Percentiles rank a stretch among this genome's conserved stretches.
Conservation (phyloP, 2,888 invertebrate species). For the Teleiodes luculella region DNA sequence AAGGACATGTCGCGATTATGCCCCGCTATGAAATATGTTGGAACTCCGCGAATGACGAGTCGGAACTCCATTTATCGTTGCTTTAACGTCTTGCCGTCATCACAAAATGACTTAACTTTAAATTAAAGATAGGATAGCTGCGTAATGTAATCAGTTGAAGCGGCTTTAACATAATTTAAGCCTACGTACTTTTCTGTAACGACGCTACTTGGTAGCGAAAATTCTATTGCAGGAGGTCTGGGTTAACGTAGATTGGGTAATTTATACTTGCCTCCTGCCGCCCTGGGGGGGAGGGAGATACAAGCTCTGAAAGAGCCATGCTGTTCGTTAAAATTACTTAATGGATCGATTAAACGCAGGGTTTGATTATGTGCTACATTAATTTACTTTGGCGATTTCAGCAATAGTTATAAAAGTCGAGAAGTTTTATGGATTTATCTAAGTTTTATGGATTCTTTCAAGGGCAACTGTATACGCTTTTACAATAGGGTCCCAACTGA, state of each 20-base stretch:
- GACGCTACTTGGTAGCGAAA: conserved; percentile 61
- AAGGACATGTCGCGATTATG: conserved; percentile 58
- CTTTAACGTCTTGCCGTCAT: conserved; percentile 19
- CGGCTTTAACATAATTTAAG: conserved; percentile 57
- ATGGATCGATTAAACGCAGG: conserved; percentile 65
- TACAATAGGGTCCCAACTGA: too few species aligned
- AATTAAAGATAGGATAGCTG: conserved; percentile 5
- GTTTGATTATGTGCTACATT: conserved; percentile 57
- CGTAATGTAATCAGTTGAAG: conserved; percentile 41
- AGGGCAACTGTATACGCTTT: too few species aligned
- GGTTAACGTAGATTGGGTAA: conserved; percentile 75
- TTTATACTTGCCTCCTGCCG: conserved; percentile 71
- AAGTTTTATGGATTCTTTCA: too few species aligned
- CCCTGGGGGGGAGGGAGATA: conserved; percentile 46
- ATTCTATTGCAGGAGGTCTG: conserved; percentile 70
- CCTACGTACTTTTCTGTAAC: conserved; percentile 66
- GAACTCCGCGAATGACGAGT: conserved; percentile 39
- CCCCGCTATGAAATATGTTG: conserved; percentile 60
- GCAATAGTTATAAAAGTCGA: not conserved
- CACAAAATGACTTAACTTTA: conserved; percentile 9
- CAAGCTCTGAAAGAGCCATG: conserved; percentile 57
- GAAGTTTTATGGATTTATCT: not conserved
- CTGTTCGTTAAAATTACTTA: conserved; percentile 70
- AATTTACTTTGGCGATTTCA: conserved; percentile 34
- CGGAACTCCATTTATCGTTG: conserved; percentile 30